phyloP scores from a whole-genome alignment of 2,797 vertebrate species.

The Coranthus polyacanthus region DNA sequence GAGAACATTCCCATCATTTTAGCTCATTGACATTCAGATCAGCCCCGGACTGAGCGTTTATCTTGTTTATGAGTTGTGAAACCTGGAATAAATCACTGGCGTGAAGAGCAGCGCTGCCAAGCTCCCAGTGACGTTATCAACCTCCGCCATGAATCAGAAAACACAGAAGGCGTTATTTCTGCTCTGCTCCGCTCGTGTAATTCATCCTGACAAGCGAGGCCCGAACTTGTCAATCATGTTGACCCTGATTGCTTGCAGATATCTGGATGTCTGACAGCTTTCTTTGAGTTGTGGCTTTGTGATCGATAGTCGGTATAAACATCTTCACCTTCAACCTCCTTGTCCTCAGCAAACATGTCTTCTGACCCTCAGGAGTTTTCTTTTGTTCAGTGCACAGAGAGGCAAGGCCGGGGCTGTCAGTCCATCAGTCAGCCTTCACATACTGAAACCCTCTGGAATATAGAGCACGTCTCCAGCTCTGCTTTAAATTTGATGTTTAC shows the following conservation, averaged over 20 bases:
- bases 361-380: slow-evolving; percentile 32
- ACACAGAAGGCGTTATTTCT: slow-evolving; percentile 37
- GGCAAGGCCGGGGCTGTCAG: background rate
- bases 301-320: slow-evolving; percentile 46
- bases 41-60: slow-evolving; percentile 37
- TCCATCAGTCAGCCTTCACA: background rate
- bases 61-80: slow-evolving; percentile 72
- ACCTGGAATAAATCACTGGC: slow-evolving; percentile 67
- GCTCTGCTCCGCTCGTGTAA: slow-evolving; percentile 51
- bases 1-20: slow-evolving; percentile 55
- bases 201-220: slow-evolving; percentile 71
- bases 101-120: slow-evolving; percentile 52
- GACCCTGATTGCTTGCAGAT: slow-evolving; percentile 74
- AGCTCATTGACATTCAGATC: slow-evolving; percentile 45
- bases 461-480: background rate
- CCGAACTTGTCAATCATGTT: slow-evolving; percentile 64
- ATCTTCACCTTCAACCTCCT: slow-evolving; percentile 50
- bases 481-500: slow-evolving; percentile 10
- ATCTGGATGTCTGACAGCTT: slow-evolving; percentile 67
- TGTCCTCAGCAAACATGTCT: slow-evolving; percentile 30
- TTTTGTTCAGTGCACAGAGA: too few relatives aligned
- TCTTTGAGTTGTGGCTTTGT: slow-evolving; percentile 34
- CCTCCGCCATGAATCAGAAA: slow-evolving; percentile 61
- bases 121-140: slow-evolving; percentile 51
- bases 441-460: background rate